Conservation (phyloP, 1,140 invertebrate species). For the Glomeris maerens region DNA sequence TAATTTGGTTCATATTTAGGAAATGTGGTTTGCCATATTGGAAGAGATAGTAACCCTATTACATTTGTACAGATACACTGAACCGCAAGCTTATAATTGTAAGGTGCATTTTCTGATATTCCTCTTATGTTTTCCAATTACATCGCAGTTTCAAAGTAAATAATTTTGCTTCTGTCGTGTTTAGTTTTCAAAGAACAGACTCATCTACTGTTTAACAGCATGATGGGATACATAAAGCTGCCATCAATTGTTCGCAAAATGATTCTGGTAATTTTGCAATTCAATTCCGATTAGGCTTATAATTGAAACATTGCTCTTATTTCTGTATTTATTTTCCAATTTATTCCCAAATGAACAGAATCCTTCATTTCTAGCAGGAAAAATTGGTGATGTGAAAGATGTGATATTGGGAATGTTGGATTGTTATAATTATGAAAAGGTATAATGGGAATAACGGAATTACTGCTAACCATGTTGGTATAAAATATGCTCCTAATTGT, state of each 20-base stretch:
- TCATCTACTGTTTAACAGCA: conserved; percentile 39
- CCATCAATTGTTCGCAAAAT: conserved; percentile 41
- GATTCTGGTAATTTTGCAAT: conserved; percentile 25
- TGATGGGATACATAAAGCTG: conserved; percentile 43
- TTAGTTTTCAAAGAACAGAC: conserved; percentile 34
- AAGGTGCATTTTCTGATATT: neutral
- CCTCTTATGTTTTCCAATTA: neutral
- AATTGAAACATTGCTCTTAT: neutral
- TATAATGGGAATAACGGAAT: no score
- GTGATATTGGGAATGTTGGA: conserved; percentile 40
- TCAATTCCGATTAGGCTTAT: neutral
- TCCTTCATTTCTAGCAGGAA: conserved; percentile 18
- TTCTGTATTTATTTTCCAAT: neutral
- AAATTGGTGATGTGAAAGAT: conserved; percentile 41
- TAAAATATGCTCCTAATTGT: no score
- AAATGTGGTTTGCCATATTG: conserved; percentile 36
- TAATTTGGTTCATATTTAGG: neutral
- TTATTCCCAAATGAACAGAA: conserved; percentile 5
- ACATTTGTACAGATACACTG: no score
- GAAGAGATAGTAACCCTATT: conserved; percentile 5
- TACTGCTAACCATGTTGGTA: no score
- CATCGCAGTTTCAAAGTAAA: neutral
- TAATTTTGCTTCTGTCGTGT: neutral
- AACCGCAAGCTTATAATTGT: no score
- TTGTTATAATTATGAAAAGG: conserved; percentile 41